phyloP scores from a whole-genome alignment of 2,113 vertebrate genomes.

The Paramormyrops kingsleyae region DNA sequence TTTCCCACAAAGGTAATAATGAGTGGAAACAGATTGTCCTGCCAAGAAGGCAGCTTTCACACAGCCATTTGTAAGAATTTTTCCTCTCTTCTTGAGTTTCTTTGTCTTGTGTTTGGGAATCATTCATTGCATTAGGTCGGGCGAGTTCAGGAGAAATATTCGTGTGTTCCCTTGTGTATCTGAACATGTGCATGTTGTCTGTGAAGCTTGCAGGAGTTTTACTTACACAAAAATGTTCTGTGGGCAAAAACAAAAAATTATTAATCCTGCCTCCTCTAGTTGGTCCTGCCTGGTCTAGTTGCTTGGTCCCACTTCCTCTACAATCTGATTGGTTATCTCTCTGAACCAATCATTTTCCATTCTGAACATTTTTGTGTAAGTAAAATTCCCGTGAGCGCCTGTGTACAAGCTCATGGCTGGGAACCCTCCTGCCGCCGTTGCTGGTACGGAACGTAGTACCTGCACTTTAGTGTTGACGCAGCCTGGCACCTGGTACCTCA shows the following conservation, averaged over 20 bases:
- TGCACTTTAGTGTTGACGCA: conserved; percentile 68
- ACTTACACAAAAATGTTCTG: no score
- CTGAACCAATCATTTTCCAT: no score
- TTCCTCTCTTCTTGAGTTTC: not conserved
- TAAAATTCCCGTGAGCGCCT: not conserved
- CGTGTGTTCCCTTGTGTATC: not conserved
- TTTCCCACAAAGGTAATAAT: not conserved
- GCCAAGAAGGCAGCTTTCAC: not conserved
- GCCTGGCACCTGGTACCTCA: conserved; percentile 74
- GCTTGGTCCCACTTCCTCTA: no score
- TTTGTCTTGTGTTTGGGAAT: not conserved
- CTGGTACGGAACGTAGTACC: conserved; percentile 54
- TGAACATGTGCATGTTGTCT: not conserved
- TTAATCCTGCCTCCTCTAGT: no score
- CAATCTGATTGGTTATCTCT: no score
- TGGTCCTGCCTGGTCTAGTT: no score
- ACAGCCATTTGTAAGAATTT: not conserved
- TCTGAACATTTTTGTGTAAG: no score
- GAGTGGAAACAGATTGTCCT: not conserved
- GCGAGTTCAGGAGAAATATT: not conserved
- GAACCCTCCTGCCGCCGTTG: not conserved
- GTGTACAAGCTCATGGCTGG: not conserved
- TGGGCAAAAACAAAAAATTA: no score
- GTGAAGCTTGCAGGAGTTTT: no score
- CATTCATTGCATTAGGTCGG: not conserved